Percentiles rank a stretch among this genome's conserved stretches.
Evolutionary conservation across 2,888 invertebrate species (phyloP).

Genomic region (Limnephilus auricula): DNA sequence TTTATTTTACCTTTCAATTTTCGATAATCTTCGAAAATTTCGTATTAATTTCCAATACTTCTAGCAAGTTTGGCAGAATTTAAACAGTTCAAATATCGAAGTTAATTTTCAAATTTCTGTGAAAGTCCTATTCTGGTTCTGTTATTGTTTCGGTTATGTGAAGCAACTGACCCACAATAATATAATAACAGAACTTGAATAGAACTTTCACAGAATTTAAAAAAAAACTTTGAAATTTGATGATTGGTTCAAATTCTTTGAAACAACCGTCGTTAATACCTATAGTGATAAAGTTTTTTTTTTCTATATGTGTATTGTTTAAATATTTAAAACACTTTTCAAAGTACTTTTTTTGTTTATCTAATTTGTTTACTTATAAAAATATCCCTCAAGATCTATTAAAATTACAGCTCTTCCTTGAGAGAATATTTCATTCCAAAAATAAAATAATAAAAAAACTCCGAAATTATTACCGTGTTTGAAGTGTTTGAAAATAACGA

Average conservation of each 20-base stretch:
- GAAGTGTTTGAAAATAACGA: slow-evolving; percentile 34
- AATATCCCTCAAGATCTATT: neutral
- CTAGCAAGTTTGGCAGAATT: no score
- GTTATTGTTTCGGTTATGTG: no score
- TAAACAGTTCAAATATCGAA: no score
- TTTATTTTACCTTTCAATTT: neutral
- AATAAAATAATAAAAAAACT: neutral
- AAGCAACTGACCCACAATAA: no score
- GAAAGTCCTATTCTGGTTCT: no score
- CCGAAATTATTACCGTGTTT: neutral
- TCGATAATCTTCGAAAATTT: neutral
- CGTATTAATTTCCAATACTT: no score
- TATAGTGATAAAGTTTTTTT: neutral
- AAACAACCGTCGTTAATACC: no score
- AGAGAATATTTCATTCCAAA: neutral
- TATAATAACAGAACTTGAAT: no score
- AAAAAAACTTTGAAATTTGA: no score
- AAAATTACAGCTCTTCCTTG: neutral
- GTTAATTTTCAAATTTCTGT: no score
- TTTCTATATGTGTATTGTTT: neutral
- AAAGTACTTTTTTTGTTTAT: neutral
- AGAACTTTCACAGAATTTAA: no score
- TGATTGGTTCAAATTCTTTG: no score
- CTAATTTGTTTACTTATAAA: neutral
- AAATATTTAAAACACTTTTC: neutral